phyloP scores from a whole-genome alignment of 1,140 invertebrate species.

The Dufourea novaeangliae region DNA sequence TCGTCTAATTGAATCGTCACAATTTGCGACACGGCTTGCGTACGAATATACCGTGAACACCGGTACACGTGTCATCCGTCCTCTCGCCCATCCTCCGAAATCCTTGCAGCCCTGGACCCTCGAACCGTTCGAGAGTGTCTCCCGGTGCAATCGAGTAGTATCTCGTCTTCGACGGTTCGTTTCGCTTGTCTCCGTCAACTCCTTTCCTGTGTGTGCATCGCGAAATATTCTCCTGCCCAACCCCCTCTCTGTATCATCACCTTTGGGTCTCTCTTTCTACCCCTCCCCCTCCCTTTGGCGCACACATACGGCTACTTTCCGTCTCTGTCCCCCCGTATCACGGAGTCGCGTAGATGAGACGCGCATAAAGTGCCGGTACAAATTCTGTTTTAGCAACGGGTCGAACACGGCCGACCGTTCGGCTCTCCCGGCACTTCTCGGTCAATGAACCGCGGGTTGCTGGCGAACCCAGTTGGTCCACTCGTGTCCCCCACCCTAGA shows the following conservation, averaged over 20 bases:
- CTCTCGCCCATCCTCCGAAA: slow-evolving; percentile 1
- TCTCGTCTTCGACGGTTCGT: neutral
- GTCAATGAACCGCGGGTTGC: slow-evolving; percentile 80
- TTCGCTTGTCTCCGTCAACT: neutral
- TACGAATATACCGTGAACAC: neutral
- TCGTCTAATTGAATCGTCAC: slow-evolving; percentile 44
- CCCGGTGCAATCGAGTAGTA: neutral
- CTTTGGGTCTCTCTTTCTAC: neutral
- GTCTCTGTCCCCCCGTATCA: slow-evolving; percentile 21
- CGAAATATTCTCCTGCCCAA: slow-evolving; percentile 5
- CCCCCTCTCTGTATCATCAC: slow-evolving; percentile 19
- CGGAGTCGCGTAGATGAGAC: slow-evolving; percentile 58
- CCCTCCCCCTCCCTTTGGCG: neutral
- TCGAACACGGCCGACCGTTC: slow-evolving; percentile 74
- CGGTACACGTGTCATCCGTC: neutral
- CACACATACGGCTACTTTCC: slow-evolving; percentile 4
- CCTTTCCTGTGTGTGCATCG: slow-evolving; percentile 23
- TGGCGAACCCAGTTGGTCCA: slow-evolving; percentile 82
- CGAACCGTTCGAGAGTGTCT: neutral
- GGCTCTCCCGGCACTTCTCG: slow-evolving; percentile 83
- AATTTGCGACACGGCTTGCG: slow-evolving; percentile 14
- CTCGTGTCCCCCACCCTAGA: slow-evolving; percentile 73
- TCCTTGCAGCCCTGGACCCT: slow-evolving; percentile 23
- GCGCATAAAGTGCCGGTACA: slow-evolving; percentile 70
- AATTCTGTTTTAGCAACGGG: slow-evolving; percentile 77